Conservation (phyloP, 2,888 invertebrate genomes). For the Ecliptopera silaceata region DNA sequence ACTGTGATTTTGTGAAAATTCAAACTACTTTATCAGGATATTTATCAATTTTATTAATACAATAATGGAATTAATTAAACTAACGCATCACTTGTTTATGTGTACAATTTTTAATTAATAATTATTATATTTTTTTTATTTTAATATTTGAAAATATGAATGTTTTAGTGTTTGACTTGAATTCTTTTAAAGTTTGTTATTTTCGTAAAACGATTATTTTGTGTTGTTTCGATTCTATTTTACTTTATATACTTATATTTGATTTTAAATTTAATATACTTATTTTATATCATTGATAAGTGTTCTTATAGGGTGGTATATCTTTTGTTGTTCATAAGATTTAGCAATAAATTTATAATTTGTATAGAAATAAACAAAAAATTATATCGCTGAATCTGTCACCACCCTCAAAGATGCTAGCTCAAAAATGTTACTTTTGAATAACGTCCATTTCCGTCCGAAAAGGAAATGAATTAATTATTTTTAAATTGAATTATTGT, state of each 20-base stretch:
- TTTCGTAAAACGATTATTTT: constrained; percentile 73
- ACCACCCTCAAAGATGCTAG: constrained; percentile 19
- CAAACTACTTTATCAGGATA: constrained; percentile 49
- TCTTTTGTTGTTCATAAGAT: background rate
- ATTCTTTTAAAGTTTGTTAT: constrained; percentile 54
- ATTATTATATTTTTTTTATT: constrained; percentile 34
- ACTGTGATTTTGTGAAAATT: constrained; percentile 78
- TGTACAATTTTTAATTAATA: constrained; percentile 32
- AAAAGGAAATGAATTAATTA: constrained; percentile 22
- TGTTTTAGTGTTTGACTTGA: constrained; percentile 36
- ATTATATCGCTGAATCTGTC: constrained; percentile 12
- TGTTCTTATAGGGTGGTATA: constrained; percentile 6
- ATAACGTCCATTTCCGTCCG: constrained; percentile 37
- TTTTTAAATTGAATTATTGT: constrained; percentile 11
- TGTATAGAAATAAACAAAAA: too few relatives aligned
- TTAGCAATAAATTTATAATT: too few relatives aligned
- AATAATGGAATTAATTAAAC: background rate
- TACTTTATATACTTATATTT: constrained; percentile 31
- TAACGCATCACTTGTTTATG: constrained; percentile 17
- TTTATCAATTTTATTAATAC: constrained; percentile 6
- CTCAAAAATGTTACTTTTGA: constrained; percentile 20
- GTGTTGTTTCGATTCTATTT: constrained; percentile 33
- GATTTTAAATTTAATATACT: background rate
- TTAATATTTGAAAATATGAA: constrained; percentile 20
- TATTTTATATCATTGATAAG: constrained; percentile 1